phyloP scores from a whole-genome alignment of 2,113 vertebrate species.

The Siphamia tubifer region DNA sequence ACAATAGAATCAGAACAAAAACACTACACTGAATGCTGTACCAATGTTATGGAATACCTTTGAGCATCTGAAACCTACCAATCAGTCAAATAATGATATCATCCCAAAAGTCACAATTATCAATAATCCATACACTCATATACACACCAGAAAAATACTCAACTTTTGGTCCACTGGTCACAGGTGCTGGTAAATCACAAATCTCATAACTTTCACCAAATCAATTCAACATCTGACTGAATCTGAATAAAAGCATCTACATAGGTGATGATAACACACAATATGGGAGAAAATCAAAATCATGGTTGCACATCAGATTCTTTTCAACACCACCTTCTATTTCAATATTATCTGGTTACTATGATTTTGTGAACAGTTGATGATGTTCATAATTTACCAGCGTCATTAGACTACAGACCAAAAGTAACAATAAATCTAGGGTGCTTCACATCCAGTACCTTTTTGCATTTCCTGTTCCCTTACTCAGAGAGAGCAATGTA shows the following conservation, averaged over 20 bases:
- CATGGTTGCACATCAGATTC: too few species aligned
- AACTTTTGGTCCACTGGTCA: slow-evolving; percentile 15
- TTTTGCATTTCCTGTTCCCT: neutral
- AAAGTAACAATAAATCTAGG: slow-evolving; percentile 30
- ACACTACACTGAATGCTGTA: neutral
- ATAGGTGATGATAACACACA: too few species aligned
- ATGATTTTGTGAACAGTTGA: neutral
- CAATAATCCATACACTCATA: neutral
- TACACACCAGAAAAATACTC: neutral
- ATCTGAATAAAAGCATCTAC: too few species aligned
- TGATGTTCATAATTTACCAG: slow-evolving; percentile 30
- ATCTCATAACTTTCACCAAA: neutral
- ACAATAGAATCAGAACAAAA: neutral
- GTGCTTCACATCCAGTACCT: neutral
- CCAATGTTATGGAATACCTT: neutral
- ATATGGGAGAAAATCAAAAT: too few species aligned
- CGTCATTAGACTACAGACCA: slow-evolving; percentile 16
- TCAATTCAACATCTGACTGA: neutral
- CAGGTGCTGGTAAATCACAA: slow-evolving; percentile 39
- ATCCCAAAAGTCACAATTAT: neutral
- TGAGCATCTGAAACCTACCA: slow-evolving; percentile 1
- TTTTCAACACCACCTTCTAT: too few species aligned
- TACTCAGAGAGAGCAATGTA: neutral
- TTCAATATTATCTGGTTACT: too few species aligned
- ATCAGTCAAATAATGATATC: neutral